Conservation (phyloP, 2,888 invertebrate species). For the Xestia ashworthii region DNA sequence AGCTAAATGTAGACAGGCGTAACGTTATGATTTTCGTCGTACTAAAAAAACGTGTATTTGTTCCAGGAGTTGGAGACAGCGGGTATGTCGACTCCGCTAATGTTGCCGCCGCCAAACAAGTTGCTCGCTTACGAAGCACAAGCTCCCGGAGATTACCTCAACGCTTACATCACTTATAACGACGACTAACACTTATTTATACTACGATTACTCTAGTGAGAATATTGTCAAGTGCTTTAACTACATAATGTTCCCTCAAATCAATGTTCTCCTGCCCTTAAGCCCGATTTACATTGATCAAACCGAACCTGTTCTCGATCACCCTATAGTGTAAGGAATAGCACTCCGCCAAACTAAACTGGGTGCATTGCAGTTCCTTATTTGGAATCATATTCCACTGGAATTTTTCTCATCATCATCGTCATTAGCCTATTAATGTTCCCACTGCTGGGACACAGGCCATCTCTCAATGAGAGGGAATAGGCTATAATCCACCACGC, state of each 20-base stretch:
- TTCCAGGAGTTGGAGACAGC: slow-evolving; percentile 60
- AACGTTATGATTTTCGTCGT: too few relatives aligned
- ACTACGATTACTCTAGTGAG: background rate
- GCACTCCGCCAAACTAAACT: too few relatives aligned
- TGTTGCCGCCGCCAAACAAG: slow-evolving; percentile 69
- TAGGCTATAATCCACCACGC: too few relatives aligned
- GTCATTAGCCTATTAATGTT: too few relatives aligned
- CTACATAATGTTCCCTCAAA: background rate
- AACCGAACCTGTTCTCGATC: too few relatives aligned
- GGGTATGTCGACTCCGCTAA: slow-evolving; percentile 45
- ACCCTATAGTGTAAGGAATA: too few relatives aligned
- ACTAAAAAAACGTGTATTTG: background rate
- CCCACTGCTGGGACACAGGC: too few relatives aligned
- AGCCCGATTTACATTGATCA: background rate
- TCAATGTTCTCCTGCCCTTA: background rate
- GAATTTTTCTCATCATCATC: too few relatives aligned
- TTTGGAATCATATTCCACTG: too few relatives aligned
- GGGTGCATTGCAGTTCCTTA: too few relatives aligned
- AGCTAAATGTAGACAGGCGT: too few relatives aligned
- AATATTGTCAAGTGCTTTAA: slow-evolving; percentile 5
- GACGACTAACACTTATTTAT: slow-evolving; percentile 68
- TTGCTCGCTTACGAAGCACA: slow-evolving; percentile 76
- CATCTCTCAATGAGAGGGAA: too few relatives aligned
- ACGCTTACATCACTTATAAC: slow-evolving; percentile 82
- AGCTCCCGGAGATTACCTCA: slow-evolving; percentile 79